phyloP scores from a whole-genome alignment of 2,888 invertebrate species.

The Rhamphomyia laevipes region DNA sequence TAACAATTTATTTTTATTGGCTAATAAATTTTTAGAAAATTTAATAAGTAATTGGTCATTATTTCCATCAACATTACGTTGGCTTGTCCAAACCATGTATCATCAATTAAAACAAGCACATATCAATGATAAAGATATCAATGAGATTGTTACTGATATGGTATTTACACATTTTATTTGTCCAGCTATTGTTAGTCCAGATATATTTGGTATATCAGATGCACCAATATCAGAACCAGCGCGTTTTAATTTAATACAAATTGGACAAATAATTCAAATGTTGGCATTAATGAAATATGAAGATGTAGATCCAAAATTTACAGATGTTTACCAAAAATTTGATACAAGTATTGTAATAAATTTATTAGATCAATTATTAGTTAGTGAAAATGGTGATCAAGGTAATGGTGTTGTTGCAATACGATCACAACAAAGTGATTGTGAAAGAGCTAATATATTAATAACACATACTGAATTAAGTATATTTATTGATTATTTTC shows the following conservation, averaged over 20 bases:
- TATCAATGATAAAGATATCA: constrained; percentile 34
- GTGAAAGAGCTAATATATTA: constrained; percentile 51
- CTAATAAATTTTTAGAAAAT: constrained; percentile 69
- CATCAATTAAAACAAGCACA: constrained; percentile 48
- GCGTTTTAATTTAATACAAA: constrained; percentile 77
- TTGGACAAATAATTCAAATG: constrained; percentile 88
- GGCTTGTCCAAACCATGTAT: constrained; percentile 82
- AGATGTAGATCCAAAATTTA: constrained; percentile 57
- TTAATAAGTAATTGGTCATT: constrained; percentile 75
- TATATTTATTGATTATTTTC: constrained; percentile 45
- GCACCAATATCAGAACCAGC: constrained; percentile 84
- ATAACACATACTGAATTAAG: constrained; percentile 56
- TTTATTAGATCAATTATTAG: constrained; percentile 56
- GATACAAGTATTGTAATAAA: constrained; percentile 69
- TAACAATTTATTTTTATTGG: constrained; percentile 63
- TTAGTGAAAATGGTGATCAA: constrained; percentile 37
- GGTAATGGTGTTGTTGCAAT: constrained; percentile 29
- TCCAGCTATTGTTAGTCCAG: constrained; percentile 92
- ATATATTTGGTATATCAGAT: constrained; percentile 87
- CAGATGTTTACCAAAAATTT: constrained; percentile 69
- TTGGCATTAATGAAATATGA: constrained; percentile 77
- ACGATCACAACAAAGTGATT: constrained; percentile 40
- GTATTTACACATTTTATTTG: constrained; percentile 90
- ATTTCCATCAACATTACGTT: constrained; percentile 80
- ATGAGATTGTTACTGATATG: constrained; percentile 76